Percentiles rank a stretch among this genome's conserved stretches.
These are phyloP conservation scores for Seira musarum DNA, from an alignment of 2,888 invertebrate genomes.

Conservation along the genomic window DNA sequence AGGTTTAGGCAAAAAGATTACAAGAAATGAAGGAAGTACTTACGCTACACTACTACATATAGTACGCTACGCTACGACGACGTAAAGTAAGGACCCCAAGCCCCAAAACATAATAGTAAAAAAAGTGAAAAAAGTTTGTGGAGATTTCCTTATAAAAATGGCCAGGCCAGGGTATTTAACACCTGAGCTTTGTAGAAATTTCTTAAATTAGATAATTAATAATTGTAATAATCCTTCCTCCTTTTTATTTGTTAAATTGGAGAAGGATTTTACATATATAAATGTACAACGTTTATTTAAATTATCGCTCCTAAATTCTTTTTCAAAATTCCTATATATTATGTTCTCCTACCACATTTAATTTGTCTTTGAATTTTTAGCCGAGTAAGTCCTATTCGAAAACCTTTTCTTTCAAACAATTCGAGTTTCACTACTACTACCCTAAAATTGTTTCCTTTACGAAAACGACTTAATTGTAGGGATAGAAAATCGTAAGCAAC, in stretches of 20 bases:
- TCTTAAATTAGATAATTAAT: slow-evolving; percentile 46
- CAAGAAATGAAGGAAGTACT: background rate
- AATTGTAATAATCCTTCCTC: slow-evolving; percentile 42
- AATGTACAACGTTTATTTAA: background rate
- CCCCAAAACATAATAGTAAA: background rate
- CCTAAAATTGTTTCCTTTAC: slow-evolving; percentile 22
- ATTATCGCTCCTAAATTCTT: background rate
- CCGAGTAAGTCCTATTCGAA: background rate
- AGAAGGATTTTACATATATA: background rate
- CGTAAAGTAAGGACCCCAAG: background rate
- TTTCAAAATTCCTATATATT: background rate
- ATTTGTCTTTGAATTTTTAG: slow-evolving; percentile 4
- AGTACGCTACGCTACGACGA: background rate
- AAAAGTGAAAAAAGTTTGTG: background rate
- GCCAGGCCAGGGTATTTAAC: slow-evolving; percentile 60
- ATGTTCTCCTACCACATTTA: no score
- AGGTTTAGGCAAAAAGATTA: no score
- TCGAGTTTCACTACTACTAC: no score
- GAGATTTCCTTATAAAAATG: slow-evolving; percentile 19
- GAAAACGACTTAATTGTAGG: slow-evolving; percentile 43
- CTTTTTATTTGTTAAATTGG: slow-evolving; percentile 29
- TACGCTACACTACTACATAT: background rate
- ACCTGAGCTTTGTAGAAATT: slow-evolving; percentile 61
- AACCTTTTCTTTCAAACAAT: slow-evolving; percentile 7
- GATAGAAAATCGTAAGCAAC: background rate